phyloP scores from a whole-genome alignment of 2,888 invertebrate species.

The Epirrhoe alternata region DNA sequence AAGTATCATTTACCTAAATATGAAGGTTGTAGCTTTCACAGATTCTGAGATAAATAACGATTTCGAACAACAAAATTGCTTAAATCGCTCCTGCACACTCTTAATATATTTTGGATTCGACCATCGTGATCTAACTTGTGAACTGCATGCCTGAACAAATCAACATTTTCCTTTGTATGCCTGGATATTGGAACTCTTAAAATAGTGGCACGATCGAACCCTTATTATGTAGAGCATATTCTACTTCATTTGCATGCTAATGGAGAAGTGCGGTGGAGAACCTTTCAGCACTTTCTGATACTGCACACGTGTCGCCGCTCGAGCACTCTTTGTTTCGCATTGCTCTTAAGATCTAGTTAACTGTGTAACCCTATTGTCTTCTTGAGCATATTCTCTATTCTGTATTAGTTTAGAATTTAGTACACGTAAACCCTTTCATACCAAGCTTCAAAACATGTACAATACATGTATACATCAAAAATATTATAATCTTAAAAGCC shows the following conservation, averaged over 20 bases:
- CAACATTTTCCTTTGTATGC: background rate
- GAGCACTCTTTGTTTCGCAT: conserved; percentile 51
- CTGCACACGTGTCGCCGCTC: conserved; percentile 60
- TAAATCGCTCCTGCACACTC: too few species aligned
- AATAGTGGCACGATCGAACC: conserved; percentile 36
- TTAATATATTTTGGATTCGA: too few species aligned
- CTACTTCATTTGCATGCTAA: conserved; percentile 78
- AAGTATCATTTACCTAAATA: too few species aligned
- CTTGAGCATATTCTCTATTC: background rate
- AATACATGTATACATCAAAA: too few species aligned
- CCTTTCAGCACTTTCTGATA: conserved; percentile 55
- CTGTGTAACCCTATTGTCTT: conserved; percentile 11
- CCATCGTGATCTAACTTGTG: too few species aligned
- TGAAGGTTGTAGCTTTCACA: too few species aligned
- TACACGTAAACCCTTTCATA: too few species aligned
- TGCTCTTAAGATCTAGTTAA: conserved; percentile 35
- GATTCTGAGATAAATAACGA: too few species aligned
- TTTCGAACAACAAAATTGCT: too few species aligned
- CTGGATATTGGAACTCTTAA: conserved; percentile 16
- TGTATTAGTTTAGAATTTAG: background rate
- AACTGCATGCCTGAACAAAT: background rate
- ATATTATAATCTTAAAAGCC: too few species aligned
- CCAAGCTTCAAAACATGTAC: too few species aligned
- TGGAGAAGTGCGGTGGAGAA: conserved; percentile 57
- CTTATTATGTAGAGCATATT: conserved; percentile 32